Base-by-base conservation (phyloP, 2,113 vertebrate species). In the Litocranius walleri region DNA sequence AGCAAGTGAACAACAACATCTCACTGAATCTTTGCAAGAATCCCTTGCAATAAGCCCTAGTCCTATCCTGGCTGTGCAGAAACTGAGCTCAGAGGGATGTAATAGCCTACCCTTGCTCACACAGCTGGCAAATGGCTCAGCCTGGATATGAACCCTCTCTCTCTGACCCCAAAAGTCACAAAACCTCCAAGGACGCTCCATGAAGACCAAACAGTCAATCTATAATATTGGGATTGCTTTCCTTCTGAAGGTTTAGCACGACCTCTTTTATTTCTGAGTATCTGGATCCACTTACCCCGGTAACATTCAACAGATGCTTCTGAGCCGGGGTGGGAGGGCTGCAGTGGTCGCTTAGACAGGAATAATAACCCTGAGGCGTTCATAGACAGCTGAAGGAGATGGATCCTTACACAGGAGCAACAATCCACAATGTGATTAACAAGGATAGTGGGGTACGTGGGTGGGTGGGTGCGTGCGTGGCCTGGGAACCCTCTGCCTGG, bases 231-330 rank as follows among this genome's bases (percentile, higher is more conserved):
- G 30, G 43, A 25, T 13, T 67, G 64, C 16, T 90, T 54, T 85
- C 48, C 81, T 67, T 89, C 30, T 80, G 83, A 81, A 59, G 82
- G 88, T 67, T 33, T 81, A 45, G 23, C n/a, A 15, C 0, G 15
- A 23, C 6, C 19, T n/a, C 78, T 77, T 71, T 25, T 29, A 29
- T 94, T 61, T 94, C 36, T 89, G 52, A 87, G 16, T 40, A 67
- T 45, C 57, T 36, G 33, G 12, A 10, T 64, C 52, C 61, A 43
- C 14, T 88, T 6, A 2, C 13, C 21, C 10, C 27, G 90, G 45
- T 50, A 56, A 97, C 59, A 7, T 85, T 96, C 54, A 67, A 59
- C 67, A 62, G 81, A 48, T 15, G 56, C 67, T 48, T 88, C 88
- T 21, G 30, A 59, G 59, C 21, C 23, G 21, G 56, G 36, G 36